phyloP scores from a whole-genome alignment of 2,113 vertebrate genomes.

The Hypomesus transpacificus region DNA sequence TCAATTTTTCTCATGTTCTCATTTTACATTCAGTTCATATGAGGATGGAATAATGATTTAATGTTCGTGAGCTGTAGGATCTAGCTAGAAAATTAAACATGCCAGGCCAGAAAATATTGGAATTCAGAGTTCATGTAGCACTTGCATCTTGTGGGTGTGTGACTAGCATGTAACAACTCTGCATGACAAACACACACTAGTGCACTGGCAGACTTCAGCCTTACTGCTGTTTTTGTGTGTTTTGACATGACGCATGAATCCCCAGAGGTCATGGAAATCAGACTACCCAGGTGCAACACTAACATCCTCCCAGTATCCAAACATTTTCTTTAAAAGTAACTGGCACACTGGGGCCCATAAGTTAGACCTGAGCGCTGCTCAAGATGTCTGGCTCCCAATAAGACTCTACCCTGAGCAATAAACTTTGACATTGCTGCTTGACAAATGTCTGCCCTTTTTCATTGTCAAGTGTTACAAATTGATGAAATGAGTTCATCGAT shows the following conservation, averaged over 20 bases:
- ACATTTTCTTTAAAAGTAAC: slow-evolving; percentile 98
- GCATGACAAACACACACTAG: slow-evolving; percentile 78
- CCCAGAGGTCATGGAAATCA: slow-evolving; percentile 79
- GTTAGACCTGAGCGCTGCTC: slow-evolving; percentile 87
- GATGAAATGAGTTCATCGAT: slow-evolving; percentile 91
- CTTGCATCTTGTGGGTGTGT: slow-evolving; percentile 24
- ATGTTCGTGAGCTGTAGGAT: background rate
- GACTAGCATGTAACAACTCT: slow-evolving; percentile 45
- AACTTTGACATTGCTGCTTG: slow-evolving; percentile 87
- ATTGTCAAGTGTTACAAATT: slow-evolving; percentile 95
- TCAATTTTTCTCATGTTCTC: too few species aligned
- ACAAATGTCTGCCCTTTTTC: slow-evolving; percentile 83
- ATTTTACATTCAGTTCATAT: too few species aligned
- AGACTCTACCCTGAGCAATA: slow-evolving; percentile 81
- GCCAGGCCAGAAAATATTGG: slow-evolving; percentile 23
- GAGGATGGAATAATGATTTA: too few species aligned
- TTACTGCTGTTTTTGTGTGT: slow-evolving; percentile 66
- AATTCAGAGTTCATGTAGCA: slow-evolving; percentile 33
- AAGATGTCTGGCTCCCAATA: slow-evolving; percentile 85
- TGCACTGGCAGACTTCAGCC: slow-evolving; percentile 41
- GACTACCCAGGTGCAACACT: slow-evolving; percentile 94
- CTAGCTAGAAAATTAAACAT: slow-evolving; percentile 8
- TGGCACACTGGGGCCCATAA: slow-evolving; percentile 93
- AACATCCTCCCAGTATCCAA: slow-evolving; percentile 95
- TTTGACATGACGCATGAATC: slow-evolving; percentile 87